Base-by-base conservation (phyloP, 2,888 invertebrate species). In the Trachelus troglodyta region DNA sequence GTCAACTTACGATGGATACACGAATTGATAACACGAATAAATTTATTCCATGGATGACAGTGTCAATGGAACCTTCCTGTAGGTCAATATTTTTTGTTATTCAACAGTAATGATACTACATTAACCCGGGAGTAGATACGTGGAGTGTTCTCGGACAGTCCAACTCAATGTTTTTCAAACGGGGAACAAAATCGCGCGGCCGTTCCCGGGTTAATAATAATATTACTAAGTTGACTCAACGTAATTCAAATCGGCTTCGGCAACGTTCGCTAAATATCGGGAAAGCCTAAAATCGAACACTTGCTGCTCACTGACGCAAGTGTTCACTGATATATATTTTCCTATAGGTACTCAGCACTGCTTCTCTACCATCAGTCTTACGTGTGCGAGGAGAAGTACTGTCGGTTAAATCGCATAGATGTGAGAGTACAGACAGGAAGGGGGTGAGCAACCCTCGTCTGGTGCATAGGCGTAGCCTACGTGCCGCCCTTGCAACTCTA, bases 391-490 rank as follows among this genome's bases (percentile, higher is more conserved):
- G 9, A 37, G 37, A 0, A 33, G 71, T 31, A 71, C 31, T 23
- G 33, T 71, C 71, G 12, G 31, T 34, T 71, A 81, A 81, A 82
- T 79, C 77, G 77, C 79, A 84, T 82, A 84, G 78, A 83, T 86
- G 89, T 87, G 87, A 85, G 86, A 82, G 89, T 88, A 89, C 87
- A 89, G 89, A 90, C 89, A 87, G 88, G 86, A 89, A 88, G 85
- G 89, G 90, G 90, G 89, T 86, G 88, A 88, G 87, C 85, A 83
- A 85, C 87, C 88, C 78, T 82, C 84, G 89, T 89, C 89, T 89
- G 87, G 87, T 84, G 87, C 89, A 89, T 87, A 86, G 89, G 88
- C 89, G 89, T 88, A 88, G 85, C 84, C 68, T 79, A 78, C 76
- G 77, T 79, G 76, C 79, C 79, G 77, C 78, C 77, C 56, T 74